phyloP scores from a whole-genome alignment of 2,113 vertebrate genomes.

The Rhipidura dahli region DNA sequence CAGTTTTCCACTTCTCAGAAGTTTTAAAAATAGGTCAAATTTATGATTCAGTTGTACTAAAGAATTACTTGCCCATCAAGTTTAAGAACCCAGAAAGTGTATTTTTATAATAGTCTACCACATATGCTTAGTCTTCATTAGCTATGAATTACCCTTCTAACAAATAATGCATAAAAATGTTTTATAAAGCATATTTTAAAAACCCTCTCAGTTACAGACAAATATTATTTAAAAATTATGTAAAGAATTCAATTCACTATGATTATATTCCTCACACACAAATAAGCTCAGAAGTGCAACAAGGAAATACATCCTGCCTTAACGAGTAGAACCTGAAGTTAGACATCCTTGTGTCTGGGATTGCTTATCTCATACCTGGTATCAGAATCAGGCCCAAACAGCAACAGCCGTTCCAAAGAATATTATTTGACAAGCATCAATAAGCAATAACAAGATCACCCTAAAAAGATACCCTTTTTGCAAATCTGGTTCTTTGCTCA shows the following conservation, averaged over 20 bases:
- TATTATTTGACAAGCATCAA: neutral
- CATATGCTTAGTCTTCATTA: neutral
- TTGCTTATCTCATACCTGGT: neutral
- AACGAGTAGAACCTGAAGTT: neutral
- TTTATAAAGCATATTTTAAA: neutral
- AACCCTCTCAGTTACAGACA: neutral
- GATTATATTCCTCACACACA: neutral
- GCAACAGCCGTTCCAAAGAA: neutral
- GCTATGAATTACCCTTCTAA: neutral
- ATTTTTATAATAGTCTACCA: neutral
- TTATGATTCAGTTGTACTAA: neutral
- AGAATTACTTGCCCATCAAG: neutral
- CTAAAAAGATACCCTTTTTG: neutral
- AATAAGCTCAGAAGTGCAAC: neutral
- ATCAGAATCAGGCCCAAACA: neutral
- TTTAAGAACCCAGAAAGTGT: neutral
- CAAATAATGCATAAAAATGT: neutral
- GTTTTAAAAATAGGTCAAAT: neutral
- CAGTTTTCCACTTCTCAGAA: neutral
- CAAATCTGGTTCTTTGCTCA: neutral
- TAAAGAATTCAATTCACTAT: neutral
- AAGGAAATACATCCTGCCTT: neutral
- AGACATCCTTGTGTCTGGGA: neutral
- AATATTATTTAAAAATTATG: neutral
- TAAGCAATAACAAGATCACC: neutral